Conservation (phyloP, 2,797 vertebrate genomes). For the Aratinga solstitialis region DNA sequence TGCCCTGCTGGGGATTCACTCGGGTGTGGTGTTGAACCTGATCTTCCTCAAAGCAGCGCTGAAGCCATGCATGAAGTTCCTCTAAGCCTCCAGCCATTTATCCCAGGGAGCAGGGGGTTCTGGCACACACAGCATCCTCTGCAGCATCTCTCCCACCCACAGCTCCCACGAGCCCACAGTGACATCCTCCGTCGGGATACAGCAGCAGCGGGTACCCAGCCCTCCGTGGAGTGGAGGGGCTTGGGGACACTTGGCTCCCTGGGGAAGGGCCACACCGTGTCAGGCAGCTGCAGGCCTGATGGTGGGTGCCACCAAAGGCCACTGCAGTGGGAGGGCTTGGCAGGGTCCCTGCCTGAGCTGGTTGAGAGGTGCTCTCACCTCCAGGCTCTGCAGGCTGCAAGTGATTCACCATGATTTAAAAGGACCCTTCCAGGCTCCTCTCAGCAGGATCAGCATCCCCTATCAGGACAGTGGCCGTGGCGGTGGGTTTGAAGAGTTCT, state of each 20-base stretch:
- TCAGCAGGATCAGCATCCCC: not conserved
- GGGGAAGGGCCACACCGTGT: rapidly evolving
- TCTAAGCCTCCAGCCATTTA: rapidly evolving
- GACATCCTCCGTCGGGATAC: constrained; percentile 32
- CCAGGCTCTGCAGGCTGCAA: not conserved
- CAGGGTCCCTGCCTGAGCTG: not conserved
- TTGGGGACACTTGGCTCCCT: not conserved
- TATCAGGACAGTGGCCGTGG: not conserved
- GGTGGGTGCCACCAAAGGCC: not conserved
- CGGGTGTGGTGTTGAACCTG: not conserved
- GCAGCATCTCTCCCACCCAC: not conserved
- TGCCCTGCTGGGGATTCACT: not conserved
- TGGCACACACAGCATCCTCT: not conserved
- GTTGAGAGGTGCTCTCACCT: not conserved
- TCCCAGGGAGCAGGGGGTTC: rapidly evolving
- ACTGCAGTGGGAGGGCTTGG: rapidly evolving
- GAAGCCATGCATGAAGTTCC: rapidly evolving
- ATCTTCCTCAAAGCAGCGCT: not conserved
- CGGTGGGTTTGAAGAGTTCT: not conserved
- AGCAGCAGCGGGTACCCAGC: not conserved
- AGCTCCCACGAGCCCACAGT: constrained; percentile 9
- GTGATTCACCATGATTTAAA: not conserved
- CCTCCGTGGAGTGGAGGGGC: rapidly evolving
- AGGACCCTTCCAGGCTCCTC: not conserved
- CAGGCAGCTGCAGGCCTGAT: not conserved